A percentile compares a stretch with the other conserved stretches of the same genome.
phyloP scores from a whole-genome alignment of 2,888 invertebrate species.

The Drosophila demipolita region DNA sequence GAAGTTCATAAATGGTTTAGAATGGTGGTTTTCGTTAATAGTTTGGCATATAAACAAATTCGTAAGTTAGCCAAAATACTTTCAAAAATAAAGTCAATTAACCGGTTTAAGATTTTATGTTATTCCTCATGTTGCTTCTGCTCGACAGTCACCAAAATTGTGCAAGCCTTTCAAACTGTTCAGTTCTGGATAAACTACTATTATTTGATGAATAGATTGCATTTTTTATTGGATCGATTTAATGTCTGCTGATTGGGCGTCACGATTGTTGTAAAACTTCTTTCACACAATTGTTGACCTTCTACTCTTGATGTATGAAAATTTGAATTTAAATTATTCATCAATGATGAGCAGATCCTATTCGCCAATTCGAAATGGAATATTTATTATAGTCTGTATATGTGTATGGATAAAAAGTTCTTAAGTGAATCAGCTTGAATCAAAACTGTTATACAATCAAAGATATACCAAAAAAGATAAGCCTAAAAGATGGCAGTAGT shows the following conservation, averaged over 20 bases:
- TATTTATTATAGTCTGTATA: not conserved
- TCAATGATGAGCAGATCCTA: not conserved
- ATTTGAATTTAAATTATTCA: constrained; percentile 25
- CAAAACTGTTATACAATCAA: constrained; percentile 28
- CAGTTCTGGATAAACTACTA: constrained; percentile 42
- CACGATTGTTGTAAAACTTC: constrained; percentile 45
- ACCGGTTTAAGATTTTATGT: constrained; percentile 66
- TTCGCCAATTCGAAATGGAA: not conserved
- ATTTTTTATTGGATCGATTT: constrained; percentile 45
- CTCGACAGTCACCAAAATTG: constrained; percentile 46
- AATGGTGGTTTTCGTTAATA: constrained; percentile 5
- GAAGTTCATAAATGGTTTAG: not conserved
- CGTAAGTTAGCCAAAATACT: constrained; percentile 63
- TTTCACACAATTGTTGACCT: constrained; percentile 36
- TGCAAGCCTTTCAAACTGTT: constrained; percentile 46
- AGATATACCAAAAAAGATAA: too few relatives aligned
- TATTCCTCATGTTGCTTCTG: constrained; percentile 20
- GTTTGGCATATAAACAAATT: constrained; percentile 31
- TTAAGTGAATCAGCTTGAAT: not conserved
- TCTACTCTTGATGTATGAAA: too few relatives aligned
- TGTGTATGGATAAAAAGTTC: not conserved
- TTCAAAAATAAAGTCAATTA: constrained; percentile 70
- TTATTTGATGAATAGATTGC: constrained; percentile 70
- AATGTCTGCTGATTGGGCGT: constrained; percentile 36
- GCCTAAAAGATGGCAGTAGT: constrained; percentile 28